These are phyloP conservation scores for Pseudopleuronectes americanus DNA, from an alignment of 2,797 vertebrate species.

Conservation along the genomic window DNA sequence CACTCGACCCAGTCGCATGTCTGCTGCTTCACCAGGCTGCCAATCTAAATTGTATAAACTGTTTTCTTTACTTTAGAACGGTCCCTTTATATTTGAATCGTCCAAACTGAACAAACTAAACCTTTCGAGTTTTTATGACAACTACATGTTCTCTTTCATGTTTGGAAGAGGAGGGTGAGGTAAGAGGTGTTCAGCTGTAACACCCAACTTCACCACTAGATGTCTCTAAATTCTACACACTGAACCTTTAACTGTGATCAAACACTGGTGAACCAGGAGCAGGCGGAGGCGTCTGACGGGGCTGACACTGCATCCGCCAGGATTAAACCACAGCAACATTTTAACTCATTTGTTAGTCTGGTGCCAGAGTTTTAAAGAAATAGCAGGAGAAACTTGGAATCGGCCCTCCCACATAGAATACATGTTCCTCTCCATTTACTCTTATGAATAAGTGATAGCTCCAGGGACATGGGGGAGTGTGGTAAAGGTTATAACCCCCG, in stretches of 20 bases:
- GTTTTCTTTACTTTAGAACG: too few species aligned
- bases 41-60: too few species aligned
- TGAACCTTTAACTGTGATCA: constrained; percentile 13
- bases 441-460: constrained; percentile 71
- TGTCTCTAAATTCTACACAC: too few species aligned
- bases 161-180: too few species aligned
- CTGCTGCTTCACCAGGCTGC: too few species aligned
- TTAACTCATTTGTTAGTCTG: constrained; percentile 29
- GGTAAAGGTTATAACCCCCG: constrained; percentile 2
- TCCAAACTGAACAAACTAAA: too few species aligned
- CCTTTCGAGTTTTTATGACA: too few species aligned
- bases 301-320: not conserved
- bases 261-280: constrained; percentile 4
- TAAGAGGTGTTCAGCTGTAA: too few species aligned
- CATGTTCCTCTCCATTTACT: constrained; percentile 71
- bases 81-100: too few species aligned
- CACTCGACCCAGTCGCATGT: too few species aligned
- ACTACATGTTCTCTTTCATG: too few species aligned
- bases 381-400: constrained; percentile 52
- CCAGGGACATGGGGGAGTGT: constrained; percentile 8
- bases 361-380: constrained; percentile 49
- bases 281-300: not conserved
- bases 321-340: constrained; percentile 8
- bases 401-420: constrained; percentile 45
- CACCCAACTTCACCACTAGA: too few species aligned